Evolutionary conservation across 2,888 invertebrate genomes (phyloP), one percentile per base, ranked within the genome.

Genomic region (Lutraria lutraria): DNA sequence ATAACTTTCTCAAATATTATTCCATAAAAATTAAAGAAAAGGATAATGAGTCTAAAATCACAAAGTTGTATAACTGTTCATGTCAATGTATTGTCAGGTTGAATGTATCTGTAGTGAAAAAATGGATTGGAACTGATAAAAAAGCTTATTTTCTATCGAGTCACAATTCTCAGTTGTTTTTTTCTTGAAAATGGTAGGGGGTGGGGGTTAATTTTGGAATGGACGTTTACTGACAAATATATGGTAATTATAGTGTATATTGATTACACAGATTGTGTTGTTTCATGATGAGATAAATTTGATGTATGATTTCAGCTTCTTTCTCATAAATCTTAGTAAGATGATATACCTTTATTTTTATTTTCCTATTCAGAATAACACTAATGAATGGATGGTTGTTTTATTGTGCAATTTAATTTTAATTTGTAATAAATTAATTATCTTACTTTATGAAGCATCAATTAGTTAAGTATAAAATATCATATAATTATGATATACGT

Each of bases 381-480:
- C 6, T 60, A 60, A 60, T 60, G 60, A 60, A 60, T 19, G 60
- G 25, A 25, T 68, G 63, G 63, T n/a, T 68, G n/a, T 13, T 25
- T 68, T 68, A 68, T 68, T 10, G 63, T 25, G 63, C 25, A 68
- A 68, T 68, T 68, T 68, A 68, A 68, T 68, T 68, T 68, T 68
- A 68, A 68, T 68, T 68, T 25, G 63, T 25, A 68, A 21, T 68
- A 68, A 68, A 68, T 68, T 68, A 68, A 68, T 68, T 68, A 68
- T n/a, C n/a, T 43, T 25, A n/a, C 25, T 25, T 68, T 68, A 68
- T 68, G 63, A 68, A 25, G 63, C 63, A 25, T 68, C 63, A 25
- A 68, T 68, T 68, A 68, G 63, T 68, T 68, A 68, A 13, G 63
- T 25, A 68, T 68, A 68, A 68, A 68, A 68, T 25, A 68, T 68